These are phyloP conservation scores for Bombyx mandarina DNA, from an alignment of 1,140 invertebrate species.

Conservation along the genomic window DNA sequence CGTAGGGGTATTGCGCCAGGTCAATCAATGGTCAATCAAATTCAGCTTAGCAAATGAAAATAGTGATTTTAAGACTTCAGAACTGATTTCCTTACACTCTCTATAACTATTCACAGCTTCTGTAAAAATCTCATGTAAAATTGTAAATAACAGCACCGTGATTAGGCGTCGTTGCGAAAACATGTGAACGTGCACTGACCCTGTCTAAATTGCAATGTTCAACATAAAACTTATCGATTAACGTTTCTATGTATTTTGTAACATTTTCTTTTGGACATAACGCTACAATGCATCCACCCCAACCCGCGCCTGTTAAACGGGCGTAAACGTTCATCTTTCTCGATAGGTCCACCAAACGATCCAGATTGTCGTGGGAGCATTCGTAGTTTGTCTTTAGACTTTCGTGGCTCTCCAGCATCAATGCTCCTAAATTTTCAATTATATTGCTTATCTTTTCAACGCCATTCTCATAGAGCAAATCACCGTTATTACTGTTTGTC, in stretches of 20 bases:
- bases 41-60: too few species aligned
- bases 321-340: conserved; percentile 82
- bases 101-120: too few species aligned
- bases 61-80: too few species aligned
- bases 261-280: conserved; percentile 79
- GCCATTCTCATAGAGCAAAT: conserved; percentile 64
- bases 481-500: conserved; percentile 24
- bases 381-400: conserved; percentile 91
- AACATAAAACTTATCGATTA: conserved; percentile 82
- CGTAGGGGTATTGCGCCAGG: too few species aligned
- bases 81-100: too few species aligned
- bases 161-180: conserved; percentile 73
- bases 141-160: conserved; percentile 68
- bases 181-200: conserved; percentile 55
- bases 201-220: conserved; percentile 61
- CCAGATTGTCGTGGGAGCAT: conserved; percentile 93
- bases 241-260: conserved; percentile 77
- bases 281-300: conserved; percentile 97
- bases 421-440: conserved; percentile 77
- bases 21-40: too few species aligned
- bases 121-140: too few species aligned
- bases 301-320: conserved; percentile 95
- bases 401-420: conserved; percentile 92
- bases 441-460: conserved; percentile 34
- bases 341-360: conserved; percentile 87